Evolutionary conservation across 2,888 invertebrate species (phyloP).

Genomic region (Caenorhabditis doughertyi): DNA sequence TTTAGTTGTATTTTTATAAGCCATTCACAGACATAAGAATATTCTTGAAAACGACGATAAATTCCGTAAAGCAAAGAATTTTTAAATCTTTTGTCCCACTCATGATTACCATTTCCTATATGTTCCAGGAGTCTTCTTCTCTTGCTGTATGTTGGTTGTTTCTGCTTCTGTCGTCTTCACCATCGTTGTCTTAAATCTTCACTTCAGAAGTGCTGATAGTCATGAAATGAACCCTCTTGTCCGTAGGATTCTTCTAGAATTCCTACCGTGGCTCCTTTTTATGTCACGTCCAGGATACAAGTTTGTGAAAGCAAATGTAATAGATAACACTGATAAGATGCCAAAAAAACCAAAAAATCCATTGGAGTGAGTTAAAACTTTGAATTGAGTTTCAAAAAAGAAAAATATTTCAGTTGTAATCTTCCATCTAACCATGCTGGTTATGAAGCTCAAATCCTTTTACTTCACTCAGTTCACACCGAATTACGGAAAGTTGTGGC

Average conservation of each 20-base stretch:
- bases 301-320: slow-evolving; percentile 67
- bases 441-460: slow-evolving; percentile 76
- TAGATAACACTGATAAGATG: slow-evolving; percentile 59
- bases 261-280: slow-evolving; percentile 79
- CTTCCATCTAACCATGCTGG: slow-evolving; percentile 73
- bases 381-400: background rate
- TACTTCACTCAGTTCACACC: slow-evolving; percentile 74
- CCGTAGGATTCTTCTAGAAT: slow-evolving; percentile 76
- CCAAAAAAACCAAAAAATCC: slow-evolving; percentile 64
- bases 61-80: no score
- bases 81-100: background rate
- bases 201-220: slow-evolving; percentile 78
- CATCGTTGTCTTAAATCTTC: slow-evolving; percentile 80
- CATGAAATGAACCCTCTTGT: slow-evolving; percentile 77
- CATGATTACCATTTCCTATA: background rate
- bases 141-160: slow-evolving; percentile 80
- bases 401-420: slow-evolving; percentile 39
- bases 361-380: slow-evolving; percentile 32
- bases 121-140: slow-evolving; percentile 78
- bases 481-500: slow-evolving; percentile 74
- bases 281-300: slow-evolving; percentile 79
- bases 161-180: slow-evolving; percentile 81
- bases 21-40: no score
- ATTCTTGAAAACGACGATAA: no score
- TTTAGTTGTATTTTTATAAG: no score